Base-by-base conservation (phyloP, 2,113 vertebrate genomes). In the Phalacrocorax brasilianus region DNA sequence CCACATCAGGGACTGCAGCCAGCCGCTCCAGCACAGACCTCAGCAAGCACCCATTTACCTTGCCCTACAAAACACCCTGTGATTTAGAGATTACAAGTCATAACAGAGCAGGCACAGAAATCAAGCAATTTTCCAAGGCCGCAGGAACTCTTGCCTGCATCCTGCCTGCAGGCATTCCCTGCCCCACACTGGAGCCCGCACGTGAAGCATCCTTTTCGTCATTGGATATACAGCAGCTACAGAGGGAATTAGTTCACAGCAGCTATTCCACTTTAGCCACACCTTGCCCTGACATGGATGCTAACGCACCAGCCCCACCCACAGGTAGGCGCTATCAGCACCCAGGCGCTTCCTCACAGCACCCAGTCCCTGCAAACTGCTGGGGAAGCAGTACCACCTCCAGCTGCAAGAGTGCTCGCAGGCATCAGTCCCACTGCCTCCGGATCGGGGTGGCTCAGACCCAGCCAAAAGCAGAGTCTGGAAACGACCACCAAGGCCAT, bases 1-100 rank as follows among this genome's bases (percentile, higher is more conserved):
- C 66, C 0, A 0, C 42, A 22, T 1, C 0, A 0, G 42, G 26
- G 30, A 83, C 63, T 30, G 49, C 0, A 14, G 59, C 42, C 0
- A 0, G 38, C 30, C 0, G 0, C 20, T 66, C 45, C 38, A 59
- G 75, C 68, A 58, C 55, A 65, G 85, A 52, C 18, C 56, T 89
- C 16, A 3, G 55, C 52, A 58, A 59, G 42, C 1, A 1, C 52
- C 86, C 13, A 0, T 87, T 78, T 78, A 87, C 70, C 73, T 82
- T 89, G 89, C 30, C 95, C 89, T 94, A 79, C 3, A 82, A 93
- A 96, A 85, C 30, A 78, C 27, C 20, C 49, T n/a, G 44, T 22
- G 63, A 93, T 89, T 94, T 75, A 82, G 85, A 94, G 77, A 87
- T 85, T 85, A 95, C 68, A 72, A 10, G 35, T 35, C 33, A 4